Evolutionary conservation across 2,113 vertebrate species (phyloP).

Genomic region (Pedionomus torquatus): DNA sequence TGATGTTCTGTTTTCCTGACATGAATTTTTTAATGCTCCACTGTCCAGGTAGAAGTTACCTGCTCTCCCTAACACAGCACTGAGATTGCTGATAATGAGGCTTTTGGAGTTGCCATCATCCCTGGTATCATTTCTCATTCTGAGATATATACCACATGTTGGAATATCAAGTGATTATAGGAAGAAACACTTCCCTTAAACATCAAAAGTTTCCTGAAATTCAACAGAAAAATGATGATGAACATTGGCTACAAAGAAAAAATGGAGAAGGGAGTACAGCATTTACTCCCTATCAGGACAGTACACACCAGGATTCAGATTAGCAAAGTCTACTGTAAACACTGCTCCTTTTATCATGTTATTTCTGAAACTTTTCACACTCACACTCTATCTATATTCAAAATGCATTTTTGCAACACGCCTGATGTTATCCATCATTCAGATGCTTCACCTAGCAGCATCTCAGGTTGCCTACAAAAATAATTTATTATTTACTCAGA

Average conservation of each 20-base stretch:
- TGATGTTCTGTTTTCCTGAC: background rate
- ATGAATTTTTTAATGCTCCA: background rate
- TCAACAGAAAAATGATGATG: background rate
- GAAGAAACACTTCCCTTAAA: background rate
- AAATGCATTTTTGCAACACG: background rate
- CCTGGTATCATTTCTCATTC: background rate
- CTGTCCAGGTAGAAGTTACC: background rate
- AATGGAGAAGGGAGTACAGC: background rate
- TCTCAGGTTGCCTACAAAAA: background rate
- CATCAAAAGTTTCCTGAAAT: background rate
- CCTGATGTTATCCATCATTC: background rate
- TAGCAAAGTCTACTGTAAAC: background rate
- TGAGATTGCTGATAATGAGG: background rate
- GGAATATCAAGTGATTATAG: background rate
- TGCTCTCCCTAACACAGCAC: background rate
- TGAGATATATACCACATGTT: background rate
- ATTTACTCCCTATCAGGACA: background rate
- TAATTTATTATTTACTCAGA: background rate
- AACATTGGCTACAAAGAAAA: background rate
- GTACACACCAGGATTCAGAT: background rate
- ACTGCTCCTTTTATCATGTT: background rate
- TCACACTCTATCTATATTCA: background rate
- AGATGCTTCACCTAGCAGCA: background rate
- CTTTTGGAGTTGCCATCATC: background rate
- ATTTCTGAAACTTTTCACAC: background rate